Conservation (phyloP, 1,140 invertebrate species). For the Bombus fervidus region DNA sequence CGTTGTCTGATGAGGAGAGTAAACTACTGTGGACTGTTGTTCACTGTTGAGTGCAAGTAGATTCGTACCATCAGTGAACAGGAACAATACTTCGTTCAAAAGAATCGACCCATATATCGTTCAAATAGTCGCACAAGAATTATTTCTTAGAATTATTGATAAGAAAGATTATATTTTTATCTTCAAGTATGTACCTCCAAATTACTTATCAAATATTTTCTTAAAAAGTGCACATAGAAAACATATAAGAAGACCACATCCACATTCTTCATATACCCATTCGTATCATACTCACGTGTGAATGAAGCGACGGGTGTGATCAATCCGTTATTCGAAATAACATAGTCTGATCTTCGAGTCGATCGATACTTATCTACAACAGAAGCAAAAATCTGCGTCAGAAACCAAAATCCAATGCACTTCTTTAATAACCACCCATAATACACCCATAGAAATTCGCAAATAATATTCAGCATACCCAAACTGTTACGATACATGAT, state of each 20-base stretch:
- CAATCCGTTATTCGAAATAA: conserved; percentile 80
- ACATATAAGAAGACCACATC: not conserved
- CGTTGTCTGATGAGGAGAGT: not conserved
- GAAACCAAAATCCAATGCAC: not conserved
- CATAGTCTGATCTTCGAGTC: conserved; percentile 76
- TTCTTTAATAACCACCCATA: too few species aligned
- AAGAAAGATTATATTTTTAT: not conserved
- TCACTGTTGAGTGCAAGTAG: not conserved
- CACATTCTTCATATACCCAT: not conserved
- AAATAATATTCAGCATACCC: not conserved
- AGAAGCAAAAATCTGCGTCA: conserved; percentile 40
- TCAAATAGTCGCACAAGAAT: not conserved
- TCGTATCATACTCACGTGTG: conserved; percentile 74
- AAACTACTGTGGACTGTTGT: not conserved
- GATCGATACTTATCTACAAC: conserved; percentile 72
- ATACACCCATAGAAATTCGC: not conserved
- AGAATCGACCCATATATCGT: not conserved
- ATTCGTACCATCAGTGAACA: not conserved
- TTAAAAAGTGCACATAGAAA: not conserved
- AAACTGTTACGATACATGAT: too few species aligned
- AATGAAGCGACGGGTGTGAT: conserved; percentile 81
- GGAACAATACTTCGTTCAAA: not conserved
- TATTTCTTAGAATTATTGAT: not conserved
- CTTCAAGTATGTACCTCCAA: not conserved
- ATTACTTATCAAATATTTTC: not conserved